A percentile compares a stretch with the other conserved stretches of the same genome.
Conservation (phyloP, 2,113 vertebrate species). For the Thoracochromis brauschi region DNA sequence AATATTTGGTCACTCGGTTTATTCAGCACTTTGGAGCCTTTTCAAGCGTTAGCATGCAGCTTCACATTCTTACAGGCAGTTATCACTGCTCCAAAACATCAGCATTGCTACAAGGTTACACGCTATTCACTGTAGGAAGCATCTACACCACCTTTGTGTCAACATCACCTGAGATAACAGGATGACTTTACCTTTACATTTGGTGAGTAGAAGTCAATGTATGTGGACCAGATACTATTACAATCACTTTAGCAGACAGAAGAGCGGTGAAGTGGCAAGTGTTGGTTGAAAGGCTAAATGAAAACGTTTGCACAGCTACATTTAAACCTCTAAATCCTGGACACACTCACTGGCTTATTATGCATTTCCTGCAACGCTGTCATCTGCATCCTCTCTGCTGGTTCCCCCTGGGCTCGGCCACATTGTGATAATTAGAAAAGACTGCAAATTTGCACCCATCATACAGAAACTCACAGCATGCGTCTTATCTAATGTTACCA, state of each 20-base stretch:
- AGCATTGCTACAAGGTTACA: not conserved
- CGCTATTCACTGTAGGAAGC: not conserved
- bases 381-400: not conserved
- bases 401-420: not conserved
- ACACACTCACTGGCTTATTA: not conserved
- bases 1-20: not conserved
- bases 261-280: accelerated
- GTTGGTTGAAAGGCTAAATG: not conserved
- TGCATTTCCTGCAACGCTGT: not conserved
- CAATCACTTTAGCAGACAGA: not conserved
- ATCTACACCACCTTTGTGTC: not conserved
- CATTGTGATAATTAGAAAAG: not conserved
- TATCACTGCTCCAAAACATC: not conserved
- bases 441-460: not conserved
- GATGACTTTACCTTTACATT: not conserved
- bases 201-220: not conserved
- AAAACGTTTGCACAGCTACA: not conserved
- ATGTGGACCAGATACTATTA: not conserved
- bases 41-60: not conserved
- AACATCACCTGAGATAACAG: not conserved
- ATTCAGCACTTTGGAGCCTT: not conserved
- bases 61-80: not conserved
- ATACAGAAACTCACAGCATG: not conserved
- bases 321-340: not conserved
- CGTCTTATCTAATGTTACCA: not conserved